A percentile compares a stretch with the other conserved stretches of the same genome.
Evolutionary conservation across 2,888 invertebrate genomes (phyloP).

Genomic region (Stenchaetothrips biformis): DNA sequence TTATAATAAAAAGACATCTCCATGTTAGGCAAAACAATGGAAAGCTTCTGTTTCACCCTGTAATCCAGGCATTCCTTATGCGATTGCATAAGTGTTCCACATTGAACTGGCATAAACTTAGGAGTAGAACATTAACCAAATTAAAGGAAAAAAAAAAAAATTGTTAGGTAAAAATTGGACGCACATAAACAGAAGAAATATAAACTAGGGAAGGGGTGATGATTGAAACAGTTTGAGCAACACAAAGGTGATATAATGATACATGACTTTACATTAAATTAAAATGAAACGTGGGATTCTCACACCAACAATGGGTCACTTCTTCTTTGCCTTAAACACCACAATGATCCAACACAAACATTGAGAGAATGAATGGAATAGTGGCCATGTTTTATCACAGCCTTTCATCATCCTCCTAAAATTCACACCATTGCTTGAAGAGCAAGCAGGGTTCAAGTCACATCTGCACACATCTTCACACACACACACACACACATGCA

Average conservation of each 20-base stretch:
- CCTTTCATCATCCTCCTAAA: neutral
- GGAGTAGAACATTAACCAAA: neutral
- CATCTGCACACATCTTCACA: neutral
- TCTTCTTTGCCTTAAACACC: no score
- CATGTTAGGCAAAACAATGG: neutral
- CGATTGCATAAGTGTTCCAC: neutral
- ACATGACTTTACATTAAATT: slow-evolving; percentile 14
- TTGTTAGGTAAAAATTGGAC: slow-evolving; percentile 3
- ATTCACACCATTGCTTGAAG: neutral
- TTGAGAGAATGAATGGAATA: neutral
- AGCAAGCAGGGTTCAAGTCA: neutral
- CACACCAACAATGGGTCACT: neutral
- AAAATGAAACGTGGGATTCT: slow-evolving; percentile 19
- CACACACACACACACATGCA: neutral
- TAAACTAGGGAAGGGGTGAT: neutral
- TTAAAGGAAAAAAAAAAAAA: neutral
- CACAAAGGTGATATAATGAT: neutral
- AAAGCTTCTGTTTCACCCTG: slow-evolving; percentile 4
- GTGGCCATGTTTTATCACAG: slow-evolving; percentile 1
- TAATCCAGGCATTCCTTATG: slow-evolving; percentile 21
- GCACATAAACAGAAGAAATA: neutral
- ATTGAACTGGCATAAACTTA: slow-evolving; percentile 5
- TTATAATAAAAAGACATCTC: neutral
- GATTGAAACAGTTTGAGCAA: slow-evolving; percentile 1
- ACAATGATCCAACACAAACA: neutral